phyloP scores from a whole-genome alignment of 2,888 invertebrate genomes.

The Ectropis crepuscularia region DNA sequence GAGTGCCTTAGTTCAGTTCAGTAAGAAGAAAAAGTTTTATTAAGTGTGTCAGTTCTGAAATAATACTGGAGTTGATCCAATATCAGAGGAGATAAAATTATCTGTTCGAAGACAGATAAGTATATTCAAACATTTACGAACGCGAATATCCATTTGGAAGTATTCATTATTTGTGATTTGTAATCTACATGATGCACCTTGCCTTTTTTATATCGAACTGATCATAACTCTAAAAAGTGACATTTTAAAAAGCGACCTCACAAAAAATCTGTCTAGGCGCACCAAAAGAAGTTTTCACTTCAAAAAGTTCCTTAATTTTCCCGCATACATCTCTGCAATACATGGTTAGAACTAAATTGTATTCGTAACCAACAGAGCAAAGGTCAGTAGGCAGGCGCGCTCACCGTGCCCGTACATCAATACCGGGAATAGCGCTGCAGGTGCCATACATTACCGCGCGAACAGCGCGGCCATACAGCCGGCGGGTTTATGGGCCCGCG shows the following conservation, averaged over 20 bases:
- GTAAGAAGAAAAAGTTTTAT: not conserved
- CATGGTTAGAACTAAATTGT: not conserved
- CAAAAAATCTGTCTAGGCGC: too few species aligned
- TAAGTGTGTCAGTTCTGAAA: not conserved
- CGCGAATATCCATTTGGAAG: too few species aligned
- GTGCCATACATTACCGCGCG: constrained; percentile 61
- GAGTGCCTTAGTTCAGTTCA: not conserved
- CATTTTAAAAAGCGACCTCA: too few species aligned
- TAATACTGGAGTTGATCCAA: not conserved
- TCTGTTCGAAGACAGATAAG: too few species aligned
- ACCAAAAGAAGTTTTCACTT: too few species aligned
- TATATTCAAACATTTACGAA: too few species aligned
- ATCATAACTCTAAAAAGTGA: too few species aligned
- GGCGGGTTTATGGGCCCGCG: constrained; percentile 7
- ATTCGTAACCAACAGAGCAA: not conserved
- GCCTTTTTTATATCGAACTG: too few species aligned
- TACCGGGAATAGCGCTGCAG: constrained; percentile 57
- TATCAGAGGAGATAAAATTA: too few species aligned
- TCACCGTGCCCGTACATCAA: constrained; percentile 18
- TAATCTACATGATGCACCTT: too few species aligned
- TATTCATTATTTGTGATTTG: too few species aligned
- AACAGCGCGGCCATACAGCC: constrained; percentile 41
- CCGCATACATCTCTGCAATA: not conserved
- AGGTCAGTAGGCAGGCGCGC: not conserved
- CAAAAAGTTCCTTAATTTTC: too few species aligned